phyloP scores from a whole-genome alignment of 2,797 vertebrate species.

The Eutrigla gurnardus region DNA sequence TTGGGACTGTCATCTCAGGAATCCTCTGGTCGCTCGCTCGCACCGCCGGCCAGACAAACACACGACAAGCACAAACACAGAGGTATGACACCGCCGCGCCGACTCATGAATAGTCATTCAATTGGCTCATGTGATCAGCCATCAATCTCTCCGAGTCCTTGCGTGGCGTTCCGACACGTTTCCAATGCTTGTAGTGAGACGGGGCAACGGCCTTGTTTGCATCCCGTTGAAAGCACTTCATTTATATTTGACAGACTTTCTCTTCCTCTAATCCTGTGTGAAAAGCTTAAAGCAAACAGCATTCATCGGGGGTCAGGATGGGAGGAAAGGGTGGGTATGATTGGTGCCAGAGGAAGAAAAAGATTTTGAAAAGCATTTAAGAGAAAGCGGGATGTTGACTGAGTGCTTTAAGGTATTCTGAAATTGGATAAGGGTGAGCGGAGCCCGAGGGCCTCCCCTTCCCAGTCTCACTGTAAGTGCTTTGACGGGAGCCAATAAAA shows the following conservation, averaged over 20 bases:
- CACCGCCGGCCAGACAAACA: conserved; percentile 50
- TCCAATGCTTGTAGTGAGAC: not conserved
- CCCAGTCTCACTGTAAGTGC: conserved; percentile 56
- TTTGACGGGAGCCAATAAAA: conserved; percentile 71
- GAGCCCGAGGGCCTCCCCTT: conserved; percentile 47
- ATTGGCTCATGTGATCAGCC: conserved; percentile 48
- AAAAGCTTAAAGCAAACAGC: conserved; percentile 45
- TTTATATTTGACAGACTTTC: conserved; percentile 36
- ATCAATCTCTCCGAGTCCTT: conserved; percentile 37
- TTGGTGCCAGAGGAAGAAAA: conserved; percentile 18
- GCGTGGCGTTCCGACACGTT: conserved; percentile 27
- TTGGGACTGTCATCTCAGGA: conserved; percentile 70
- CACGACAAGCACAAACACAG: conserved; percentile 56
- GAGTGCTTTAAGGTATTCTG: conserved; percentile 55
- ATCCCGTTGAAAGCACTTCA: conserved; percentile 36
- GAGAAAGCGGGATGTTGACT: conserved; percentile 54
- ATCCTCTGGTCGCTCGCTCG: conserved; percentile 46
- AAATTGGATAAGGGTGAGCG: conserved; percentile 65
- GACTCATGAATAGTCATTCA: conserved; percentile 49
- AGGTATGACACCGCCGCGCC: conserved; percentile 24
- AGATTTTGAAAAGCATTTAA: conserved; percentile 30
- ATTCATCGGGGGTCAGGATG: conserved; percentile 28
- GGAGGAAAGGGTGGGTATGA: conserved; percentile 10
- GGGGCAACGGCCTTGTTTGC: conserved; percentile 26
- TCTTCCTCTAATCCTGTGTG: conserved; percentile 42